phyloP scores from a whole-genome alignment of 2,113 vertebrate genomes.

The Charadrius vociferus region DNA sequence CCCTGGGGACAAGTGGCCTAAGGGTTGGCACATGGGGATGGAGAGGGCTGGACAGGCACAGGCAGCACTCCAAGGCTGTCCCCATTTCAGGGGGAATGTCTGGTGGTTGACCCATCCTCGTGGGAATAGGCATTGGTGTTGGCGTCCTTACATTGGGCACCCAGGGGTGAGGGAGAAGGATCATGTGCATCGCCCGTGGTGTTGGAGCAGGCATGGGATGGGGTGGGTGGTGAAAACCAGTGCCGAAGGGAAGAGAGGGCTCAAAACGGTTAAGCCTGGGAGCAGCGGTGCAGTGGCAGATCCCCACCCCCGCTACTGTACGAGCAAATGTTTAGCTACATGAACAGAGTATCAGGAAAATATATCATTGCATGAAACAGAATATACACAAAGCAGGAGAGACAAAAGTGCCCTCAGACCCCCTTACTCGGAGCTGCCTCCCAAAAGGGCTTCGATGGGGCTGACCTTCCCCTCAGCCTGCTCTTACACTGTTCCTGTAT shows the following conservation, averaged over 20 bases:
- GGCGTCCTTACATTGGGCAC: neutral
- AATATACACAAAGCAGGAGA: neutral
- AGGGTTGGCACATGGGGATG: neutral
- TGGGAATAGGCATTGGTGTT: neutral
- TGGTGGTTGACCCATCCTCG: neutral
- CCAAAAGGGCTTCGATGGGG: neutral
- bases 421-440: neutral
- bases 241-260: neutral
- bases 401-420: neutral
- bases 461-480: neutral
- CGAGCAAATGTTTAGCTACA: neutral
- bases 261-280: neutral
- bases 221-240: neutral
- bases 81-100: neutral
- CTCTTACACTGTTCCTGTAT: neutral
- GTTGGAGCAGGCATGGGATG: neutral
- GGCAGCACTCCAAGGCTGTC: neutral
- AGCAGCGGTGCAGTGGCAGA: neutral
- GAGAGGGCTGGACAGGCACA: neutral
- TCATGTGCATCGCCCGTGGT: rapidly evolving
- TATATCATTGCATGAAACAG: neutral
- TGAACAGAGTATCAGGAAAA: neutral
- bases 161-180: neutral
- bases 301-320: neutral
- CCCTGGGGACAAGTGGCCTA: neutral